phyloP scores from a whole-genome alignment of 2,888 invertebrate genomes.

The Ethmia dodecea region DNA sequence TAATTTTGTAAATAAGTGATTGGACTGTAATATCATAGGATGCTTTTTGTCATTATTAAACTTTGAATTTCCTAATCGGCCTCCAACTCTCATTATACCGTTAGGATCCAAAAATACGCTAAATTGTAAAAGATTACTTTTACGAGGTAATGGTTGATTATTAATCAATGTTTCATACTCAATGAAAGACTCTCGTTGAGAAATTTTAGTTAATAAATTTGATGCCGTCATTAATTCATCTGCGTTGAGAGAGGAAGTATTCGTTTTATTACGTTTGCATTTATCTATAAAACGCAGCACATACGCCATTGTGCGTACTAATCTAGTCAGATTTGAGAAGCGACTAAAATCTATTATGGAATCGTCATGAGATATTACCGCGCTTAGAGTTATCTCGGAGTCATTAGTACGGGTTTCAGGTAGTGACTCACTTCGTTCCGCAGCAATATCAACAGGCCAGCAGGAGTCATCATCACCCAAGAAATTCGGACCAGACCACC shows the following conservation, averaged over 20 bases:
- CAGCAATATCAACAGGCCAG: slow-evolving; percentile 5
- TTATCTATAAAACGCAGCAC: slow-evolving; percentile 15
- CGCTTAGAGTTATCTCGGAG: neutral
- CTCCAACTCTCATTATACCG: neutral
- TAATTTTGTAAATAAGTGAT: slow-evolving; percentile 21
- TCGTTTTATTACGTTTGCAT: slow-evolving; percentile 3
- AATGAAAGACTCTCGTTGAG: slow-evolving; percentile 20
- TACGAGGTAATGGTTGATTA: slow-evolving; percentile 9
- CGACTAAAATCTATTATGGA: slow-evolving; percentile 11
- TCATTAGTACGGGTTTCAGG: too few relatives aligned
- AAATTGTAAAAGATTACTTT: slow-evolving; percentile 16
- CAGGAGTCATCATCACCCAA: neutral
- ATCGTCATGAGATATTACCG: neutral
- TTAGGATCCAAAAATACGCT: slow-evolving; percentile 13
- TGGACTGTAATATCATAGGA: slow-evolving; percentile 26
- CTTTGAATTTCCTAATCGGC: neutral
- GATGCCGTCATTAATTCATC: slow-evolving; percentile 5
- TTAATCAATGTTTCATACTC: slow-evolving; percentile 18
- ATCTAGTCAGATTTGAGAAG: slow-evolving; percentile 13
- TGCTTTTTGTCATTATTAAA: slow-evolving; percentile 22
- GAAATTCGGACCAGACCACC: slow-evolving; percentile 16
- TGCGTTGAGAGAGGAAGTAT: neutral
- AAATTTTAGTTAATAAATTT: slow-evolving; percentile 11
- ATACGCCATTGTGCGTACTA: slow-evolving; percentile 16
- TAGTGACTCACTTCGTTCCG: neutral